These are phyloP conservation scores for Melanostigma gelatinosum DNA, from an alignment of 2,113 vertebrate genomes.

Conservation along the genomic window DNA sequence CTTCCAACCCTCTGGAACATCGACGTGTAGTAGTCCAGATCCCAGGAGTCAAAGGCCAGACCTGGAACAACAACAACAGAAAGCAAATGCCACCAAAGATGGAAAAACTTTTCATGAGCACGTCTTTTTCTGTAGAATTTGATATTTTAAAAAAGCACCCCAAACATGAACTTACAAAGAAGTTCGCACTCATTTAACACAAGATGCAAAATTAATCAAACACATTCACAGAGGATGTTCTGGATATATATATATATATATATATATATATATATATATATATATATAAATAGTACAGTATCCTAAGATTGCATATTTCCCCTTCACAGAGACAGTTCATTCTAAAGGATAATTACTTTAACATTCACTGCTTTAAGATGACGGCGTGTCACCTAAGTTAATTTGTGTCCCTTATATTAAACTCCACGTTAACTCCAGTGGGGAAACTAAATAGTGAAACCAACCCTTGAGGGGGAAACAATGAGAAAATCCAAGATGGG, in stretches of 20 bases:
- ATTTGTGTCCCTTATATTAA: background rate
- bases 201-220: constrained; percentile 7
- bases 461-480: background rate
- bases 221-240: background rate
- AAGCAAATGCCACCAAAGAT: background rate
- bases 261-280: too few species aligned
- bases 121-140: background rate
- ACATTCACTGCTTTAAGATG: background rate
- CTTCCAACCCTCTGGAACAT: constrained; percentile 87
- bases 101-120: background rate
- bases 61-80: constrained; percentile 73
- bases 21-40: constrained; percentile 89
- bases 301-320: background rate
- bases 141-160: background rate
- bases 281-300: background rate
- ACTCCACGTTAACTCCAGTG: background rate
- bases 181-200: background rate
- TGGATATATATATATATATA: background rate
- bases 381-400: background rate
- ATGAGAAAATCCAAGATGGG: background rate
- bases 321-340: background rate
- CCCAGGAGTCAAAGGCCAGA: constrained; percentile 92
- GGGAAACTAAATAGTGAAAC: constrained; percentile 9
- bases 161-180: background rate
- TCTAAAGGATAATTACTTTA: background rate